phyloP scores from a whole-genome alignment of 2,888 invertebrate genomes.

The Eudemis profundana region DNA sequence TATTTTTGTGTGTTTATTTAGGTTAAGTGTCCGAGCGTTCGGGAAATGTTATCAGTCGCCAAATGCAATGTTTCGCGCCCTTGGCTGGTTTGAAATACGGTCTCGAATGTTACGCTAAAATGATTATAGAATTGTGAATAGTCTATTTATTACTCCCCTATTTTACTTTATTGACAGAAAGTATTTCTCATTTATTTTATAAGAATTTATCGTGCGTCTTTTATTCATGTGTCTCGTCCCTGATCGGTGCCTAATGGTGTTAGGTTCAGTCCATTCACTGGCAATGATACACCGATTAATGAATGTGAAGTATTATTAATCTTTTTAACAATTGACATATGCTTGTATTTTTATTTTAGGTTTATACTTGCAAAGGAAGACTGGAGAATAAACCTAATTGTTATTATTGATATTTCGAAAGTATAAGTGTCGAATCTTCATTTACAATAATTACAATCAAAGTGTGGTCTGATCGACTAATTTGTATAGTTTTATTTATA shows the following conservation, averaged over 20 bases:
- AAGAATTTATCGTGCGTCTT: slow-evolving; percentile 51
- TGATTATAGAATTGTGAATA: slow-evolving; percentile 30
- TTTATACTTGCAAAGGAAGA: slow-evolving; percentile 63
- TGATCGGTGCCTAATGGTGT: slow-evolving; percentile 50
- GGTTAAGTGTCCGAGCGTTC: slow-evolving; percentile 74
- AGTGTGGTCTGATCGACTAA: slow-evolving; percentile 13
- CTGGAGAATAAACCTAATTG: slow-evolving; percentile 59
- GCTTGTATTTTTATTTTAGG: slow-evolving; percentile 63
- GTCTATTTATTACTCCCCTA: slow-evolving; percentile 29
- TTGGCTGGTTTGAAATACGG: neutral
- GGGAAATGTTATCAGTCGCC: slow-evolving; percentile 76
- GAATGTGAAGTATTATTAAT: slow-evolving; percentile 53
- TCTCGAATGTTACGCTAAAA: slow-evolving; percentile 38
- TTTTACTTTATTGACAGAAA: slow-evolving; percentile 44
- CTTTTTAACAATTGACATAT: slow-evolving; percentile 73
- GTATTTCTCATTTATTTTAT: slow-evolving; percentile 41
- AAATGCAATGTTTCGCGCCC: slow-evolving; percentile 25
- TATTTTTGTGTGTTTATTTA: slow-evolving; percentile 84
- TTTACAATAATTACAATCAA: slow-evolving; percentile 14
- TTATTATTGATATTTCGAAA: slow-evolving; percentile 40
- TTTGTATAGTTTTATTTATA: slow-evolving; percentile 17
- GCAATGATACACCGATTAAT: slow-evolving; percentile 24
- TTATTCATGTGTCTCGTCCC: slow-evolving; percentile 57
- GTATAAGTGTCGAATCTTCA: slow-evolving; percentile 33
- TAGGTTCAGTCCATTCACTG: slow-evolving; percentile 61